Conservation (phyloP, 1,140 invertebrate genomes). For the Eupeodes corollae region DNA sequence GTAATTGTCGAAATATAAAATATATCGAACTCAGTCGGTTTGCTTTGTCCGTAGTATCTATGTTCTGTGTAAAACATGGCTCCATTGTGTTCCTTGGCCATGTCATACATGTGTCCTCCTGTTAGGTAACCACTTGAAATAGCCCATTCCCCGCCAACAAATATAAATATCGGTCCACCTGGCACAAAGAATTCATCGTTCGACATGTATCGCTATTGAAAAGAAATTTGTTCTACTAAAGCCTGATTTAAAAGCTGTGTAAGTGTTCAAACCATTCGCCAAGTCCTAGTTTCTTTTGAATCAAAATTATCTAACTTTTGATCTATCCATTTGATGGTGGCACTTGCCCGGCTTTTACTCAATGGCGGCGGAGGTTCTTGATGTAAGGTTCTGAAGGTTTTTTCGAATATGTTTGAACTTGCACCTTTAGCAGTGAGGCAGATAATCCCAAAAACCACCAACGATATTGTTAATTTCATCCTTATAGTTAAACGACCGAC, state of each 20-base stretch:
- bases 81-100: conserved; percentile 53
- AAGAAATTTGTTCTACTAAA: conserved; percentile 30
- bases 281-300: conserved; percentile 47
- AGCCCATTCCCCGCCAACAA: conserved; percentile 58
- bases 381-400: conserved; percentile 15
- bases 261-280: conserved; percentile 43
- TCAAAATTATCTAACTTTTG: conserved; percentile 58
- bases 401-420: not conserved
- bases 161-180: conserved; percentile 40
- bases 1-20: not conserved
- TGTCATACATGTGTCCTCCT: conserved; percentile 45
- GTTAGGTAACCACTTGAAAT: conserved; percentile 42
- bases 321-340: conserved; percentile 22
- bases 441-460: too few species aligned
- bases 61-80: conserved; percentile 62
- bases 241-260: not conserved
- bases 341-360: conserved; percentile 1
- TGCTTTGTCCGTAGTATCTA: conserved; percentile 68
- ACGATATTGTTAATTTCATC: too few species aligned
- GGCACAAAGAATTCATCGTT: conserved; percentile 50
- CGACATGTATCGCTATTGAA: conserved; percentile 38
- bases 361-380: conserved; percentile 19
- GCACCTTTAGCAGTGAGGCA: too few species aligned
- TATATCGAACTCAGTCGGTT: conserved; percentile 50
- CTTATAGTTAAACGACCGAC: too few species aligned